Percentiles rank a stretch among this genome's conserved stretches.
These are phyloP conservation scores for Steinernema scapterisci DNA, from an alignment of 2,888 invertebrate genomes.

Conservation along the genomic window DNA sequence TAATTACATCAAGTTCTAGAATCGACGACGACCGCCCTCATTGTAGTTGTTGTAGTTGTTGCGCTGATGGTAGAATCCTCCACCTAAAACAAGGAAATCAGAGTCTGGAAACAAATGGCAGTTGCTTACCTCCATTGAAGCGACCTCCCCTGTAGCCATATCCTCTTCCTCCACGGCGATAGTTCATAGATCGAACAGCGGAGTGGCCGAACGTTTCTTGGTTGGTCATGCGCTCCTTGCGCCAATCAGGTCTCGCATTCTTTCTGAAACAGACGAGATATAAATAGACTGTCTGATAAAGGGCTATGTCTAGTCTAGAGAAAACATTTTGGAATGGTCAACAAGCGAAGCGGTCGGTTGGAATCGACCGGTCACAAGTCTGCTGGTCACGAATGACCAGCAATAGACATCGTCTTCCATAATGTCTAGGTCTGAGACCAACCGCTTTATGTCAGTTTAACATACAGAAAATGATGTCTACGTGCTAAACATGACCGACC, in stretches of 20 bases:
- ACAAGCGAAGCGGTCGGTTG: too few relatives aligned
- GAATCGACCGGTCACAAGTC: too few relatives aligned
- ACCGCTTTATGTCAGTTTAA: too few relatives aligned
- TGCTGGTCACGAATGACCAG: too few relatives aligned
- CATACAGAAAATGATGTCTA: too few relatives aligned
- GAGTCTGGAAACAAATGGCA: too few relatives aligned
- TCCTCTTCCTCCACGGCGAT: slow-evolving; percentile 50
- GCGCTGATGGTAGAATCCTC: slow-evolving; percentile 42
- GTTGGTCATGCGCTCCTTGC: slow-evolving; percentile 65
- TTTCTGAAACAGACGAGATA: slow-evolving; percentile 41
- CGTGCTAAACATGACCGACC: too few relatives aligned
- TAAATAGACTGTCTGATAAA: too few relatives aligned
- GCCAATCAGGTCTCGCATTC: slow-evolving; percentile 64
- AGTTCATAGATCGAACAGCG: slow-evolving; percentile 58
- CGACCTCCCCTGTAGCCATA: slow-evolving; percentile 28
- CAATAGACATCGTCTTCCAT: too few relatives aligned
- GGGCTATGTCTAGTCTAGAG: too few relatives aligned
- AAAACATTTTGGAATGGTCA: too few relatives aligned
- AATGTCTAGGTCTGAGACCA: too few relatives aligned
- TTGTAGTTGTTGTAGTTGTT: slow-evolving; percentile 41
- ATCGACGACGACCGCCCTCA: slow-evolving; percentile 37
- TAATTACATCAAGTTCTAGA: slow-evolving; percentile 2
- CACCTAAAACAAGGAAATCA: slow-evolving; percentile 26
- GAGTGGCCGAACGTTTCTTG: slow-evolving; percentile 66
- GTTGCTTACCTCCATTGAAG: slow-evolving; percentile 35